Evolutionary conservation across 2,888 invertebrate species (phyloP).

Genomic region (Lymantria monacha): DNA sequence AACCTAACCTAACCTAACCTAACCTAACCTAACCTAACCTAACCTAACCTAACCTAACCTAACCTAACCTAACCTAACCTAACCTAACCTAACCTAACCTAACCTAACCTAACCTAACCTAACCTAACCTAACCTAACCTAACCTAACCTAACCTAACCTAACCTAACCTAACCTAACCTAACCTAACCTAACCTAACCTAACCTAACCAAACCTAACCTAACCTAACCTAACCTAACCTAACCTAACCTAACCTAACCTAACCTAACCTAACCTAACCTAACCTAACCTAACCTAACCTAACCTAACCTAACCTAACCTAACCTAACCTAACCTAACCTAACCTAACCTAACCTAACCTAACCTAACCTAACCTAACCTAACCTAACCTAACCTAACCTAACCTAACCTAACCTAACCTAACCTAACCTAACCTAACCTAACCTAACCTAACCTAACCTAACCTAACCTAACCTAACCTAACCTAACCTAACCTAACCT

Average conservation of each 20-base stretch:
- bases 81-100: slow-evolving; percentile 21
- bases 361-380: too few species aligned
- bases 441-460: slow-evolving; percentile 14
- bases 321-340: slow-evolving; percentile 24
- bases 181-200: slow-evolving; percentile 11
- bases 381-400: slow-evolving; percentile 7
- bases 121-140: slow-evolving; percentile 19
- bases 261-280: slow-evolving; percentile 9
- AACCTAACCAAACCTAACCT: slow-evolving; percentile 13
- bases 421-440: slow-evolving; percentile 12
- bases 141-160: slow-evolving; percentile 17
- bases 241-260: slow-evolving; percentile 12
- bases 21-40: slow-evolving; percentile 13
- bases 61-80: not conserved
- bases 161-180: slow-evolving; percentile 4
- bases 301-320: slow-evolving; percentile 10
- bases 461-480: slow-evolving; percentile 12
- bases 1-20: slow-evolving; percentile 2
- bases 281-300: slow-evolving; percentile 5
- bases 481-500: slow-evolving; percentile 14
- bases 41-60: too few species aligned
- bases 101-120: slow-evolving; percentile 17
- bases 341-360: slow-evolving; percentile 10
- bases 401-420: slow-evolving; percentile 10
- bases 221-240: slow-evolving; percentile 13